A percentile compares a stretch with the other conserved stretches of the same genome.
Conservation (phyloP, 2,888 invertebrate species). For the Encarsia formosa region DNA sequence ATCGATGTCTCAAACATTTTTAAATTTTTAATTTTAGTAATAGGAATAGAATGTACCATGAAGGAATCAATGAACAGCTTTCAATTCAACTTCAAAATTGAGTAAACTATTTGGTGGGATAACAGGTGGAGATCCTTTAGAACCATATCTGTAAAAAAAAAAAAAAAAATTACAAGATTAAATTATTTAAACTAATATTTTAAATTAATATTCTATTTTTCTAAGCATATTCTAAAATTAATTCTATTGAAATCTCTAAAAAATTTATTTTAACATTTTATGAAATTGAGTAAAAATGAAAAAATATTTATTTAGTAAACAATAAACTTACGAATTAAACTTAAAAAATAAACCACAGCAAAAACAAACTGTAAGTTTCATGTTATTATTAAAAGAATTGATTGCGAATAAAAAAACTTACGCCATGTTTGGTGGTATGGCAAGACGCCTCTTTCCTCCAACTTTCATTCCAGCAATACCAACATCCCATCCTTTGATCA, state of each 20-base stretch:
- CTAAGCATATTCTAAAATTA: background rate
- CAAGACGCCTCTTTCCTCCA: slow-evolving; percentile 83
- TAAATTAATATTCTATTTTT: background rate
- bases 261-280: too few species aligned
- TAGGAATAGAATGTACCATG: background rate
- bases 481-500: slow-evolving; percentile 87
- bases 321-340: background rate
- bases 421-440: slow-evolving; percentile 81
- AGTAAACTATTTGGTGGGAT: slow-evolving; percentile 87
- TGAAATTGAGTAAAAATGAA: too few species aligned
- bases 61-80: slow-evolving; percentile 62
- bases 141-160: slow-evolving; percentile 61
- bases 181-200: background rate
- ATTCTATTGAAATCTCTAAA: background rate
- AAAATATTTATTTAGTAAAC: too few species aligned
- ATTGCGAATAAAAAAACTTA: slow-evolving; percentile 58
- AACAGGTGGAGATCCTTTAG: slow-evolving; percentile 74
- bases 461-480: slow-evolving; percentile 91
- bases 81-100: slow-evolving; percentile 86
- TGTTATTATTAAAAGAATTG: slow-evolving; percentile 16
- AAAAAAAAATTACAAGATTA: slow-evolving; percentile 21
- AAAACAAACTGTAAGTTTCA: background rate
- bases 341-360: too few species aligned
- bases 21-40: background rate
- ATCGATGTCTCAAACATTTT: background rate